A percentile compares a stretch with the other conserved stretches of the same genome.
Evolutionary conservation across 2,888 invertebrate genomes (phyloP).

Genomic region (Abrostola tripartita): DNA sequence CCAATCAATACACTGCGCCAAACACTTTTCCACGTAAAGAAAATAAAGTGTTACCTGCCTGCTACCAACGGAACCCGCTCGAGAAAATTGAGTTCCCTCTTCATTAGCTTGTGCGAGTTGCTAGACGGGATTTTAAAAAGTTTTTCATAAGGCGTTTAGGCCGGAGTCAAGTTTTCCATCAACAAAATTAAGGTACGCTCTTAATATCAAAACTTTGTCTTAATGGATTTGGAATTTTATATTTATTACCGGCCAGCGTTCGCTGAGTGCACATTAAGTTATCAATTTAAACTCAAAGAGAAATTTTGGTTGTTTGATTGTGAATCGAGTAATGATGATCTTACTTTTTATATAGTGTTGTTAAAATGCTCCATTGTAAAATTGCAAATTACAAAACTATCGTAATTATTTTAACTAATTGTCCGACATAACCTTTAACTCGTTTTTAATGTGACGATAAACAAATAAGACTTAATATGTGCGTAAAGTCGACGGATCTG

Average conservation of each 20-base stretch:
- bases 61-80: conserved; percentile 58
- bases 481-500: neutral
- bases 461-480: too few relatives aligned
- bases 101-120: conserved; percentile 77
- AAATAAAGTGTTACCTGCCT: conserved; percentile 19
- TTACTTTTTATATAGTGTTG: conserved; percentile 6
- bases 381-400: too few relatives aligned
- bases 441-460: too few relatives aligned
- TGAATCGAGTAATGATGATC: conserved; percentile 37
- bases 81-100: conserved; percentile 79
- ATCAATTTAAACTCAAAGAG: conserved; percentile 71
- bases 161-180: conserved; percentile 83
- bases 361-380: neutral
- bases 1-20: conserved; percentile 70
- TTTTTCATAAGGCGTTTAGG: conserved; percentile 80
- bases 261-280: conserved; percentile 62
- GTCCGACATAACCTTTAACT: too few relatives aligned
- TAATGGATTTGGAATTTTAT: conserved; percentile 86
- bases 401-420: too few relatives aligned
- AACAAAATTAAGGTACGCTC: conserved; percentile 84
- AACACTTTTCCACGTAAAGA: conserved; percentile 38
- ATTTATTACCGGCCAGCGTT: conserved; percentile 69
- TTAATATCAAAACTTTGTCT: conserved; percentile 82
- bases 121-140: conserved; percentile 73
- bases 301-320: conserved; percentile 52